Base-by-base conservation (phyloP, 2,113 vertebrate species). In the Opisthocomus hoazin region DNA sequence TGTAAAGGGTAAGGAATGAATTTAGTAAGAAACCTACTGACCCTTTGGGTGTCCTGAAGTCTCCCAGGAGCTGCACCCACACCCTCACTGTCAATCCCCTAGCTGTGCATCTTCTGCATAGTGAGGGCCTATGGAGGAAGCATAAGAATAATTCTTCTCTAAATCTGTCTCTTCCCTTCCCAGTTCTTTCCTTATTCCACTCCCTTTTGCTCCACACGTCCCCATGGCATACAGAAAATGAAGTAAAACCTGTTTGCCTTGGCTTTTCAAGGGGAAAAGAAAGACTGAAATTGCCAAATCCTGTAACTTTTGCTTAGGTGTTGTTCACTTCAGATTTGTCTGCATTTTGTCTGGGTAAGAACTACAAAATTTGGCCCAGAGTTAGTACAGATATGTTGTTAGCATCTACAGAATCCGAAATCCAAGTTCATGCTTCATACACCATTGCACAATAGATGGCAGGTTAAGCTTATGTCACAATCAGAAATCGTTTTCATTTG, bases 341-440 rank as follows among this genome's bases (percentile, higher is more conserved):
- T 57, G 23, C 56, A 18, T 75, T 92, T 87, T 76, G 2, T 60
- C 53, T 79, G 22, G 5, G 8, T 84, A 18, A 91, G 53, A 73
- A 50, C 41, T 53, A 54, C 4, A 65, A 88, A 80, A 30, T 58
- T 73, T 60, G 32, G 5, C 60, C 14, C 11, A 18, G 46, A 84
- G 30, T 87, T 81, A 65, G 29, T 19, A 76, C 5, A 15, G 53
- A 77, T 84, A 96, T 96, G 61, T 87, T 89, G n/a, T 60, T 83
- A 84, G 84, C 70, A 70, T 90, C 96, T 77, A 84, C n/a, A 93
- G 84, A 85, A 94, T 95, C 54, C 43, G 39, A 96, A 96, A 92
- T 69, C 48, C 36, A 95, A 77, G 27, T 88, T 94, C 86, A 58
- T 94, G 39, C 36, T 91, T 85, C 75, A 68, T 32, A 69, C 24